Conservation (phyloP, 2,888 invertebrate genomes). For the Conomelus anceps region DNA sequence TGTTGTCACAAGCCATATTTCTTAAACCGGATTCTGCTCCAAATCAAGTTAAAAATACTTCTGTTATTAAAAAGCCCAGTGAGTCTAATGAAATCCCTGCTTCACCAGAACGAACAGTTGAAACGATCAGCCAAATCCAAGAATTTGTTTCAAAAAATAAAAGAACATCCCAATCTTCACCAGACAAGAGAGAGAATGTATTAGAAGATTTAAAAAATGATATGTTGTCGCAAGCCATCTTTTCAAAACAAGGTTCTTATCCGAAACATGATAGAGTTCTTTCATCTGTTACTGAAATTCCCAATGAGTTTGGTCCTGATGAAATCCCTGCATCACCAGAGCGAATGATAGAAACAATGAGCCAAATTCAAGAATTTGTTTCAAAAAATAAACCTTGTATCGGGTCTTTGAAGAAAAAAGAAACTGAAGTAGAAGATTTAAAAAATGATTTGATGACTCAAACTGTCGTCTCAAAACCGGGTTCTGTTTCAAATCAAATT, state of each 20-base stretch:
- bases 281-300: not conserved
- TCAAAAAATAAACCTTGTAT: not conserved
- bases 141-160: not conserved
- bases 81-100: not conserved
- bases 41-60: too few relatives aligned
- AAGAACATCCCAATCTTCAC: not conserved
- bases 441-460: not conserved
- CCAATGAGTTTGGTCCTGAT: not conserved
- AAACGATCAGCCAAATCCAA: not conserved
- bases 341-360: not conserved
- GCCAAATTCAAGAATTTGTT: not conserved
- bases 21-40: not conserved
- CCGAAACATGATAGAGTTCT: not conserved
- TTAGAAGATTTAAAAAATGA: too few relatives aligned
- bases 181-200: too few relatives aligned
- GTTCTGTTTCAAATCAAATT: not conserved
- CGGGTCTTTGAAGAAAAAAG: not conserved
- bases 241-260: not conserved
- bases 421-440: not conserved
- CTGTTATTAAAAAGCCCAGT: not conserved
- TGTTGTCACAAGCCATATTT: not conserved
- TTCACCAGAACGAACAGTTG: not conserved
- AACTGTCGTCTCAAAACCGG: not conserved
- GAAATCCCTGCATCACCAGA: not conserved
- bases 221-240: not conserved